These are phyloP conservation scores for Microcebus tavaratra DNA, from an alignment of 2,113 vertebrate genomes.

Conservation along the genomic window DNA sequence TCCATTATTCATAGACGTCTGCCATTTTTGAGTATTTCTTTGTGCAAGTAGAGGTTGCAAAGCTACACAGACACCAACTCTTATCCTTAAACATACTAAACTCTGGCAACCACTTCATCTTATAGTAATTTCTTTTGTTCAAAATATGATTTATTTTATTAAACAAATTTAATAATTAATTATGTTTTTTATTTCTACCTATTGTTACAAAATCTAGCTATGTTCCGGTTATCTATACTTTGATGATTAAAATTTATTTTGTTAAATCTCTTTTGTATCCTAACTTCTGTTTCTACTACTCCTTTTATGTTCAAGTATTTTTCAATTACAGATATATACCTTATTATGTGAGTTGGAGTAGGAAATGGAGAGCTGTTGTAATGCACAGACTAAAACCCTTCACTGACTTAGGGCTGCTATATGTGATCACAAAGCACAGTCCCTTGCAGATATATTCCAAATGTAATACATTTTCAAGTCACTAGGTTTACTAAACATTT, in stretches of 20 bases:
- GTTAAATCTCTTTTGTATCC: neutral
- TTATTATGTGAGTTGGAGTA: no score
- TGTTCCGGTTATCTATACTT: neutral
- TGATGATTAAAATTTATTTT: neutral
- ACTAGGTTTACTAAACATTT: neutral
- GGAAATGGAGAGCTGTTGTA: no score
- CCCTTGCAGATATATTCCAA: neutral
- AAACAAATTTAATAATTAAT: neutral
- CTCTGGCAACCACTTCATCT: neutral
- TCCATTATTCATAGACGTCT: neutral
- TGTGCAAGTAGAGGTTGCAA: no score
- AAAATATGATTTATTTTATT: neutral
- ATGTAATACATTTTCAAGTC: neutral
- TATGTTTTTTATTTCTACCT: neutral
- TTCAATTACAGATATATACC: neutral
- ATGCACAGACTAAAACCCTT: neutral
- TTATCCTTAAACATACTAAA: neutral
- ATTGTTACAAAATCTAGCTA: neutral
- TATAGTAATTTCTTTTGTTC: neutral
- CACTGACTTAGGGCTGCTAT: rapidly evolving
- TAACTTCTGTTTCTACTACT: neutral
- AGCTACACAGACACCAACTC: neutral
- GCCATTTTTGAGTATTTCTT: neutral
- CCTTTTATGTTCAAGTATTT: neutral
- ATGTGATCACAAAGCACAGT: neutral